Evolutionary conservation across 1,140 invertebrate species (phyloP), one percentile per base, ranked within the genome.

Genomic region (Uloborus diversus): DNA sequence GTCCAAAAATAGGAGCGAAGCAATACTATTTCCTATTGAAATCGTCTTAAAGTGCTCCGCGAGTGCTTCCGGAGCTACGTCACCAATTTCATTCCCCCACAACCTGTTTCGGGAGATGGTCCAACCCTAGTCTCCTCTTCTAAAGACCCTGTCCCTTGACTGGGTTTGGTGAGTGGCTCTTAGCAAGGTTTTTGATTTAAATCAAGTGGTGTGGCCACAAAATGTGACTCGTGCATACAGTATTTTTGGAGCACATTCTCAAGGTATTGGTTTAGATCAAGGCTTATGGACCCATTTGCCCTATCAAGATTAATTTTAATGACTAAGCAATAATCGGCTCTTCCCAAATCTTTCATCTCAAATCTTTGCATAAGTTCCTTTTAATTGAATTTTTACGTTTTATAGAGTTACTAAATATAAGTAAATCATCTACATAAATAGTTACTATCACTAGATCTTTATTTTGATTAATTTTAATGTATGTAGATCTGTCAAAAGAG

Each of bases 381-480:
- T 70, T 70, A 5, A 70, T n/a, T 13, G 5, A 70, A 69, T 53
- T 70, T 57, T 57, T 70, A 25, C 56, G 53, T 17, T 59, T 25
- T 25, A 35, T 47, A 35, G 5, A 30, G 33, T 69, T 69, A 20
- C 65, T 69, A 69, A 69, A 69, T 9, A 53, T 69, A 17, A 59
- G 17, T 49, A 75, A 32, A 79, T 81, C 75, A 81, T 83, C 78
- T 25, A 82, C 83, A 70, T 76, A 82, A 17, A 83, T 71, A 71
- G 70, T 42, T 17, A 81, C 59, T 20, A 83, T 76, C 9, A 70
- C 28, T 14, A 64, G 11, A 17, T 68, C 28, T 32, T 81, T 65
- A 56, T 66, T 57, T 59, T 78, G 23, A 53, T 56, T 51, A 49
- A 59, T 1, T 59, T 56, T 81, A 76, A 71, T 71, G 42, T 66